These are phyloP conservation scores for Pyrocoelia pectoralis DNA, from an alignment of 2,888 invertebrate genomes.

Conservation along the genomic window DNA sequence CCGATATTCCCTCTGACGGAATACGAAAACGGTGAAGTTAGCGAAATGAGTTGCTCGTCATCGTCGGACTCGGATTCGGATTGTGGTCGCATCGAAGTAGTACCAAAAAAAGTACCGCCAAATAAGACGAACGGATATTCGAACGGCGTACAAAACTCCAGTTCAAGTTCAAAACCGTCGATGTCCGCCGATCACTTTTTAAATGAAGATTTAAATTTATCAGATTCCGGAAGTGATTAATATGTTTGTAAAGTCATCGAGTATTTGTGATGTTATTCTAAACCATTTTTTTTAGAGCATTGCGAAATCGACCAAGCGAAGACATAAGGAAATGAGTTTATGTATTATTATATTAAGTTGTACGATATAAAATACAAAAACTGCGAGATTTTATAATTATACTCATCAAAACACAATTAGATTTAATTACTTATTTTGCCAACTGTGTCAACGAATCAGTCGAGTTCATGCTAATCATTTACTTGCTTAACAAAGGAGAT, in stretches of 20 bases:
- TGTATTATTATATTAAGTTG: conserved; percentile 23
- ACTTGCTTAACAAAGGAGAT: conserved; percentile 52
- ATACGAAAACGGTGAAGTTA: conserved; percentile 49
- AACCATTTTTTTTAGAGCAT: no score
- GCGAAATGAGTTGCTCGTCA: conserved; percentile 57
- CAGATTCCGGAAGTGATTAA: conserved; percentile 83
- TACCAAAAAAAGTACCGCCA: no score
- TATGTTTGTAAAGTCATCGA: background rate
- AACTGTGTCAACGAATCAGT: conserved; percentile 66
- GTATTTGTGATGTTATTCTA: background rate
- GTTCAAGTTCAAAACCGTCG: conserved; percentile 17
- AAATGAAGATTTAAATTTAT: conserved; percentile 85
- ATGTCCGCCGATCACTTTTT: conserved; percentile 70
- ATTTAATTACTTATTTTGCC: conserved; percentile 56
- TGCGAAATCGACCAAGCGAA: conserved; percentile 17
- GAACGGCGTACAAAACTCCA: conserved; percentile 51
- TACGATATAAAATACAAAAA: conserved; percentile 24
- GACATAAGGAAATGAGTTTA: conserved; percentile 18
- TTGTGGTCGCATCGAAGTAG: conserved; percentile 38
- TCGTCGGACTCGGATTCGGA: conserved; percentile 57
- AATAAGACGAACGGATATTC: conserved; percentile 53
- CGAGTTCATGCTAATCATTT: no score
- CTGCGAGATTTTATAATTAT: background rate
- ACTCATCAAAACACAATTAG: no score
- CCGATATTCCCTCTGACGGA: conserved; percentile 39